These are phyloP conservation scores for Gryllus bimaculatus DNA, from an alignment of 1,140 invertebrate genomes.

Conservation along the genomic window DNA sequence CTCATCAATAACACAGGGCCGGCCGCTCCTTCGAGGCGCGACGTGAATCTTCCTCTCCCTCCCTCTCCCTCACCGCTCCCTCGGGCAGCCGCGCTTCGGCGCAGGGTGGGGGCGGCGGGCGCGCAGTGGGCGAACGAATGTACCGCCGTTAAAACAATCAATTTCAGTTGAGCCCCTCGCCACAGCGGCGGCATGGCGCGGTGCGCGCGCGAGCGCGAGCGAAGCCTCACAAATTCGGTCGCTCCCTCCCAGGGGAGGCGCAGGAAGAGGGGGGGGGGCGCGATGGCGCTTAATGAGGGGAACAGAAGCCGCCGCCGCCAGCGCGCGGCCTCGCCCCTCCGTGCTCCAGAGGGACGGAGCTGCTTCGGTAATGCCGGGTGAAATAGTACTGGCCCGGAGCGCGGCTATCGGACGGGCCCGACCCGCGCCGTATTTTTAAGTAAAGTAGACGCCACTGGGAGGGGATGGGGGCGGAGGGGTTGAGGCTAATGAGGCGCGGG, in stretches of 20 bases:
- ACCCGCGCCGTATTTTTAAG: no score
- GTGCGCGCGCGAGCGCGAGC: neutral
- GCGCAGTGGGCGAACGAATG: neutral
- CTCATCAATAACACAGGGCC: neutral
- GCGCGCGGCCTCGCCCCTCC: no score
- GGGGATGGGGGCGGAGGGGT: no score
- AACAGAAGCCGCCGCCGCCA: neutral
- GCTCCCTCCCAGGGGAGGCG: neutral
- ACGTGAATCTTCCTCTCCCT: neutral
- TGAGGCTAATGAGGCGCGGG: no score
- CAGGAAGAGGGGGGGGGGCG: neutral
- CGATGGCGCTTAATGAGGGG: neutral
- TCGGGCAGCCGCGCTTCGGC: no score
- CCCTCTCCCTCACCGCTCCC: neutral
- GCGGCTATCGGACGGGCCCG: no score
- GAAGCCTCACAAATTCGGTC: neutral
- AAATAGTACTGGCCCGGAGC: no score
- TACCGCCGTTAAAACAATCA: conserved; percentile 4
- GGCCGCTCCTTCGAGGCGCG: neutral
- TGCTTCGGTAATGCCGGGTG: no score
- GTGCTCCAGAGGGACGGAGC: no score
- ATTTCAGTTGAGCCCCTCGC: neutral
- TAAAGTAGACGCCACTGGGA: no score
- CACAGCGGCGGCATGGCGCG: no score
- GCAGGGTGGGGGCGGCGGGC: no score